These are phyloP conservation scores for Meleagris gallopavo DNA, from an alignment of 2,113 vertebrate species.

Conservation along the genomic window DNA sequence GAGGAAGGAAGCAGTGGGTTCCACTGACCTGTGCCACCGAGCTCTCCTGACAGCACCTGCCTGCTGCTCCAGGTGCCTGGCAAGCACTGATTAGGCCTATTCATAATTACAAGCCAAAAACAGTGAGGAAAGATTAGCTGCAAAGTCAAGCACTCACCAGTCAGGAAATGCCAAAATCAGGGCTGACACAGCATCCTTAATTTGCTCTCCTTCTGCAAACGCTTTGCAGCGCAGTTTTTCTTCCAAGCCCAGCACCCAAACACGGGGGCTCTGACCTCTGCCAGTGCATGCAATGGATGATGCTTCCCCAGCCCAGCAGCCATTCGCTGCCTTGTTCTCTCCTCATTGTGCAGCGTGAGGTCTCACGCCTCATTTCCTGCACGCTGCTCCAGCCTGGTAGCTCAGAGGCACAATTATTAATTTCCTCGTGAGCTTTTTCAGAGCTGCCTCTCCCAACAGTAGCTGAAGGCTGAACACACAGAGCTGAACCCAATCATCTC, in stretches of 20 bases:
- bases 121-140: not conserved
- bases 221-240: not conserved
- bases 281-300: not conserved
- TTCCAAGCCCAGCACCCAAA: not conserved
- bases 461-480: constrained; percentile 32
- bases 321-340: not conserved
- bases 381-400: not conserved
- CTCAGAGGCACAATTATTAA: constrained; percentile 53
- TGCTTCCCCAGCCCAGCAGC: not conserved
- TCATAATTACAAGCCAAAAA: constrained; percentile 20
- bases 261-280: not conserved
- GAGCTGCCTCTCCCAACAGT: not conserved
- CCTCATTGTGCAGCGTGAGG: not conserved
- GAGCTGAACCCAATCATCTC: not conserved
- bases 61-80: not conserved
- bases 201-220: not conserved
- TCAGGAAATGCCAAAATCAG: constrained; percentile 42
- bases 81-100: constrained; percentile 3
- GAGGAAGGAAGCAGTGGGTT: not conserved
- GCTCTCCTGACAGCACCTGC: not conserved
- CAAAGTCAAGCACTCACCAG: constrained; percentile 46
- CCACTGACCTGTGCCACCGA: rapidly evolving
- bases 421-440: constrained; percentile 43
- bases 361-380: constrained; percentile 49
- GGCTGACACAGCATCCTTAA: not conserved